These are phyloP conservation scores for Pseudopipra pipra DNA, from an alignment of 2,113 vertebrate genomes.

Conservation along the genomic window DNA sequence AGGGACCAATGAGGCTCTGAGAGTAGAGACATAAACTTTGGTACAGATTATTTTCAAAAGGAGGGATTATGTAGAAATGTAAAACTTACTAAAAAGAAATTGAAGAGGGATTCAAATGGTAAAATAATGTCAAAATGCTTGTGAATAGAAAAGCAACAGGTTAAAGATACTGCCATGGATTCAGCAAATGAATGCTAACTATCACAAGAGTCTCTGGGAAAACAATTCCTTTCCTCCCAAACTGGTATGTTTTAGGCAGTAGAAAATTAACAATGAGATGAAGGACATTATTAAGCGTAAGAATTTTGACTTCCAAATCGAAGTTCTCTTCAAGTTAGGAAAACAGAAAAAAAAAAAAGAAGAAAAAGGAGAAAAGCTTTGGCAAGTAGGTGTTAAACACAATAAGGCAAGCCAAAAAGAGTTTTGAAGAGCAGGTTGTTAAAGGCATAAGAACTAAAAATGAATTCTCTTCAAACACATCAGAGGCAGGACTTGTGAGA, in stretches of 20 bases:
- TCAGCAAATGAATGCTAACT: neutral
- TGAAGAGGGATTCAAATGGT: neutral
- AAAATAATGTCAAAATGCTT: neutral
- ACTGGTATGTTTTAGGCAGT: neutral
- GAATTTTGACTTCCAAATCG: neutral
- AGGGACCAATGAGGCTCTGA: neutral
- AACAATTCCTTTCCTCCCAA: neutral
- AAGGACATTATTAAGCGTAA: neutral
- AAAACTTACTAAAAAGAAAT: neutral
- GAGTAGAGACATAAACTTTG: neutral
- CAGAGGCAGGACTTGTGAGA: conserved; percentile 51
- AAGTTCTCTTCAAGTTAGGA: conserved; percentile 7
- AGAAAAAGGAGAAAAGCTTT: neutral
- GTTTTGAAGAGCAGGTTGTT: conserved; percentile 45
- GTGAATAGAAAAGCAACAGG: neutral
- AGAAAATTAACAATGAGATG: neutral
- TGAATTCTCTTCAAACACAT: conserved; percentile 58
- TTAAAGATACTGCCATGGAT: neutral
- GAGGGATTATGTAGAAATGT: neutral
- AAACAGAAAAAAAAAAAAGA: neutral
- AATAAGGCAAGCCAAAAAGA: conserved; percentile 17
- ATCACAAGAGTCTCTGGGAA: neutral
- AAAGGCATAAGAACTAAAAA: conserved; percentile 42
- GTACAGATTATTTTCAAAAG: neutral
- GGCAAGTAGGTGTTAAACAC: conserved; percentile 47